Evolutionary conservation across 2,113 vertebrate genomes (phyloP), one percentile per base, ranked within the genome.

Genomic region (Ammodytes marinus): DNA sequence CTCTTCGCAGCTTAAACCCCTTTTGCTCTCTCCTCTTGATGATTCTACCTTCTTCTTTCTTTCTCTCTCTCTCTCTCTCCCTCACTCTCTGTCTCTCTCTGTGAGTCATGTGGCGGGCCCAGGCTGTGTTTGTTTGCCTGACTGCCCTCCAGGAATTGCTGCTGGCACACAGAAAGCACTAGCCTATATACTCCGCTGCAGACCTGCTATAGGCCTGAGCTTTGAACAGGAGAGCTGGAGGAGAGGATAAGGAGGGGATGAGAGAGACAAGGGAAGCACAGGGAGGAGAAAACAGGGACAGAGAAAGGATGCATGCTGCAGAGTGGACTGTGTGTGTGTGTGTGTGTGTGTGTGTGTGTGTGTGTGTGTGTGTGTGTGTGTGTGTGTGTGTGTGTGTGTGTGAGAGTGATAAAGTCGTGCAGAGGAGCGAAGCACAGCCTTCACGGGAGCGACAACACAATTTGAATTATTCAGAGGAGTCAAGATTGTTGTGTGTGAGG

Each of bases 61-160:
- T 49, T 35, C 14, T 68, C 64, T 50, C 19, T 52, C 66, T 50
- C 35, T 39, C 46, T 49, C 19, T 64, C 14, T 58, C 50, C 19
- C 45, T 40, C 49, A 86, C 13, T 6, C 8, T 63, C 47, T 73
- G 73, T 82, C 46, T 82, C 54, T 74, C 66, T 74, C 39, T 68
- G 68, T 87, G 88, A 92, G 89, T 91, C 86, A 90, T 90, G 70
- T 77, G 85, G 85, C 70, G 68, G 78, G 77, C 79, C 85, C 84
- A 84, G 86, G 79, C 78, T 80, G 77, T 58, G 83, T 91, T 84
- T 90, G 87, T 92, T 92, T 94, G 89, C 91, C 93, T 94, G 86
- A 88, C 88, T 92, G 91, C 92, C 94, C 91, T 91, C 86, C 86
- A 93, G 92, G 93, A 95, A 93, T 94, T 89, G 90, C 86, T 79